Evolutionary conservation across 92 coral and sea anemone species (phyloP), one percentile per base, ranked within the genome.

Genomic region (Ricordea florida): DNA sequence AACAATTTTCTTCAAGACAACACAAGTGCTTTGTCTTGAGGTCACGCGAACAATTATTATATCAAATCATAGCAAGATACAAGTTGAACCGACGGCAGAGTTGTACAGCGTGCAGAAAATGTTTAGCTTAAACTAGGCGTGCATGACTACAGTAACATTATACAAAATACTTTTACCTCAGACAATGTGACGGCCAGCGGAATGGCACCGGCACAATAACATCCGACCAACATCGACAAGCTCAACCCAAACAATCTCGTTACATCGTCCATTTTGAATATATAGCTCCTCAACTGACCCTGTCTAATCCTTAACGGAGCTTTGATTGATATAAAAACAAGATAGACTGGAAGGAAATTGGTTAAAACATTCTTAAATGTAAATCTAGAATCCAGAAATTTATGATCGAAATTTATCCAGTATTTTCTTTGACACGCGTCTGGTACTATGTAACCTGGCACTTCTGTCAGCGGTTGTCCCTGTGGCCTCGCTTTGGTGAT

Each of bases 151-250:
- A n/a, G n/a, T n/a, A n/a, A n/a, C n/a, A n/a, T n/a, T n/a, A n/a
- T n/a, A n/a, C n/a, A n/a, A n/a, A 10, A 14, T 40, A 40, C 45
- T 25, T 91, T 38, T 60, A 94, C 98, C 92, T 91, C 98, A 22
- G 98, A 94, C 56, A 94, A 61, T 0, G 90, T 80, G 55, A 94
- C 69, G 6, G 97, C 96, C 35, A 94, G 67, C 18, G 97, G 98
- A 40, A 94, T 76, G 0, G 93, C 79, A 0, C 98, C 98, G 6
- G 97, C 89, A 16, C 91, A 78, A 70, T 94, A 91, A 60, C 97
- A 91, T 5, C 98, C 98, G 1, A 72, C 88, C 40, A 91, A 61
- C 97, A 94, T 94, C 41, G 94, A 88, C 20, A 90, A 69, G 36
- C 97, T 86, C 23, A 94, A 83, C 0, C 96, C 72, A 31, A 91